Percentiles rank a stretch among this genome's conserved stretches.
phyloP scores from a whole-genome alignment of 2,797 vertebrate species.

The Linurgus olivaceus region DNA sequence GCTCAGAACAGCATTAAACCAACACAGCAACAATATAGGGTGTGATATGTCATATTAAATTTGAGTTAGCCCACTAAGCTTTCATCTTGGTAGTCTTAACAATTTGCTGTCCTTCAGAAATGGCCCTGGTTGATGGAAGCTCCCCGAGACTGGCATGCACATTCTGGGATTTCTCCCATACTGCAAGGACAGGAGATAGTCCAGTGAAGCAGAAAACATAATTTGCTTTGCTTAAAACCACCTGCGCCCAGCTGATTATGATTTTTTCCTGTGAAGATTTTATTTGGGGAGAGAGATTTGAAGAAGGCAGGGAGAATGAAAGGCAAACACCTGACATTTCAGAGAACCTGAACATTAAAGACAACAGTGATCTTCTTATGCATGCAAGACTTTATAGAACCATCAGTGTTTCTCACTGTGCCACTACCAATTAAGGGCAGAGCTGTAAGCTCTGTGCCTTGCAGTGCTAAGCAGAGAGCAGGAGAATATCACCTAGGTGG shows the following conservation, averaged over 20 bases:
- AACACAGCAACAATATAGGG: neutral
- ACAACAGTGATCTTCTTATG: neutral
- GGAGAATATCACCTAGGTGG: neutral
- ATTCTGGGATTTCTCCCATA: neutral
- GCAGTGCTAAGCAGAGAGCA: neutral
- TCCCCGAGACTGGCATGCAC: neutral
- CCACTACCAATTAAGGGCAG: neutral
- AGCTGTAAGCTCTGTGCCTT: neutral
- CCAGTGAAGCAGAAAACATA: conserved; percentile 34
- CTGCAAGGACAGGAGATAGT: conserved; percentile 7
- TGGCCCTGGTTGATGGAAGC: neutral
- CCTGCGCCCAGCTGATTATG: neutral
- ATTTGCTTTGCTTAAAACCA: conserved; percentile 42
- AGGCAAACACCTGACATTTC: neutral
- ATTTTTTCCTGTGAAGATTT: neutral
- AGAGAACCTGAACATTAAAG: neutral
- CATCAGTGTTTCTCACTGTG: neutral
- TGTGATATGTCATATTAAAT: neutral
- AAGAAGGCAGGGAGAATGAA: neutral
- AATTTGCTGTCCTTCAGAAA: neutral
- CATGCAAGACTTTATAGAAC: neutral
- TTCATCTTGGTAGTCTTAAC: neutral
- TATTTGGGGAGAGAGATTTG: neutral
- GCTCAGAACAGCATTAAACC: neutral
- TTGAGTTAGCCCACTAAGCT: neutral